Percentiles rank a stretch among this genome's conserved stretches.
Evolutionary conservation across 2,888 invertebrate species (phyloP).

Genomic region (Physocephala rufipes): DNA sequence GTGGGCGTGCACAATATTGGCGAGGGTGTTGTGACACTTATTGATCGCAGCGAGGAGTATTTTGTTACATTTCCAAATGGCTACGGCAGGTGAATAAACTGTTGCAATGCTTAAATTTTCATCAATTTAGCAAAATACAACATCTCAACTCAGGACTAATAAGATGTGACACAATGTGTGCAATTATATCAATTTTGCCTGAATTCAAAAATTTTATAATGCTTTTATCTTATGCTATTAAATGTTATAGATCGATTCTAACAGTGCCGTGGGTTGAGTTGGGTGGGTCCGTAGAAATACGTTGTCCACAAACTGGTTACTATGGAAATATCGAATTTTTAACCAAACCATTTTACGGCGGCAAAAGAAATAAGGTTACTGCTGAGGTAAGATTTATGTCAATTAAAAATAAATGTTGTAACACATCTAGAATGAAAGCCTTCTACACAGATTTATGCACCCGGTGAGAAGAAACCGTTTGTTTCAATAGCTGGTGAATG

Average conservation of each 20-base stretch:
- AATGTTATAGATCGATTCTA: conserved; percentile 81
- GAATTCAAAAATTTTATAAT: neutral
- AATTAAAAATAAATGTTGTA: neutral
- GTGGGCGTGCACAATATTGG: conserved; percentile 98
- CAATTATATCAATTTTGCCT: neutral
- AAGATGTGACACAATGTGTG: neutral
- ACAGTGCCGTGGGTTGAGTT: conserved; percentile 99
- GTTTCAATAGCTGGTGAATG: conserved; percentile 93
- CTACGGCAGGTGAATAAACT: conserved; percentile 80
- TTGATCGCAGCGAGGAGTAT: conserved; percentile 93
- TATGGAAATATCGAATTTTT: conserved; percentile 93
- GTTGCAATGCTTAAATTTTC: neutral
- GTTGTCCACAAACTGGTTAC: conserved; percentile 93
- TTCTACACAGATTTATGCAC: conserved; percentile 68
- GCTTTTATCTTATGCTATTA: neutral
- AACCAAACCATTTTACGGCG: conserved; percentile 98
- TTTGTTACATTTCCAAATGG: conserved; percentile 97
- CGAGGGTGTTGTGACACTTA: conserved; percentile 87
- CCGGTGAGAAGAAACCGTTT: conserved; percentile 89
- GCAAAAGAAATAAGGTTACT: conserved; percentile 88
- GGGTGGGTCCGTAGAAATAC: conserved; percentile 90
- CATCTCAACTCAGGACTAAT: neutral
- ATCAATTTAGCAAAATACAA: too few relatives aligned
- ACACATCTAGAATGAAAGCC: conserved; percentile 2
- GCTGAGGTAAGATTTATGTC: conserved; percentile 73